These are phyloP conservation scores for Crossaster papposus DNA, from an alignment of 53 echinoderm and acorn worm genomes.

Conservation along the genomic window DNA sequence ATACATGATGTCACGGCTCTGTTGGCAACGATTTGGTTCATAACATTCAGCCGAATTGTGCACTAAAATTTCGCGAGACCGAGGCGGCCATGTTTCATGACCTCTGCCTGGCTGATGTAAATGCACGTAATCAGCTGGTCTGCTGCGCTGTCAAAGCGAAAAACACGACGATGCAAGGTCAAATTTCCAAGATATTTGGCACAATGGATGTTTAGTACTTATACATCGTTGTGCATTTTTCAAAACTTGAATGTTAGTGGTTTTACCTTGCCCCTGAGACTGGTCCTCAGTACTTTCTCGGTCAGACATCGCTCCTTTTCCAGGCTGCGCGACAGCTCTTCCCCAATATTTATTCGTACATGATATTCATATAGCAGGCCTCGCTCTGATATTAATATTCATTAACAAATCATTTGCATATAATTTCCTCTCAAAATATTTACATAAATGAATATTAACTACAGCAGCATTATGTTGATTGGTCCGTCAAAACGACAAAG, in stretches of 20 bases:
- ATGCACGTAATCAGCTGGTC: slow-evolving; percentile 56
- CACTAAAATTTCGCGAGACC: slow-evolving; percentile 24
- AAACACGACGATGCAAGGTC: slow-evolving; percentile 1
- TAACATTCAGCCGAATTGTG: slow-evolving; percentile 1
- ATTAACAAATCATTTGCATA: not conserved
- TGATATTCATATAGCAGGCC: slow-evolving; percentile 68
- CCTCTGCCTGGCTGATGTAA: slow-evolving; percentile 53
- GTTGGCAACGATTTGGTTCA: not conserved
- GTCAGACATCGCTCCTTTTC: slow-evolving; percentile 95
- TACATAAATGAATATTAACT: slow-evolving; percentile 43
- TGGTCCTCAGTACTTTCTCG: slow-evolving; percentile 99
- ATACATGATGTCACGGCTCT: slow-evolving; percentile 50
- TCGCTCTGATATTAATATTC: slow-evolving; percentile 65
- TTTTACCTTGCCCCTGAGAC: slow-evolving; percentile 98
- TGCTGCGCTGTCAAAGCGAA: slow-evolving; percentile 45
- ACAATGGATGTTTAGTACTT: not conserved
- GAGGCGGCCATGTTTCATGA: slow-evolving; percentile 66
- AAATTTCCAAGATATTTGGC: slow-evolving; percentile 8
- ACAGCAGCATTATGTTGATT: slow-evolving; percentile 9
- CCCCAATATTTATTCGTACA: slow-evolving; percentile 59
- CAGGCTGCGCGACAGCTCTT: slow-evolving; percentile 72
- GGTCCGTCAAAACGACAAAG: not conserved
- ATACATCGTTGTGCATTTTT: slow-evolving; percentile 44
- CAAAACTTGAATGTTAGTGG: slow-evolving; percentile 22
- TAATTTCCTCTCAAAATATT: slow-evolving; percentile 8